Conservation (phyloP, 2,888 invertebrate species). For the Temnothorax rugatulus region DNA sequence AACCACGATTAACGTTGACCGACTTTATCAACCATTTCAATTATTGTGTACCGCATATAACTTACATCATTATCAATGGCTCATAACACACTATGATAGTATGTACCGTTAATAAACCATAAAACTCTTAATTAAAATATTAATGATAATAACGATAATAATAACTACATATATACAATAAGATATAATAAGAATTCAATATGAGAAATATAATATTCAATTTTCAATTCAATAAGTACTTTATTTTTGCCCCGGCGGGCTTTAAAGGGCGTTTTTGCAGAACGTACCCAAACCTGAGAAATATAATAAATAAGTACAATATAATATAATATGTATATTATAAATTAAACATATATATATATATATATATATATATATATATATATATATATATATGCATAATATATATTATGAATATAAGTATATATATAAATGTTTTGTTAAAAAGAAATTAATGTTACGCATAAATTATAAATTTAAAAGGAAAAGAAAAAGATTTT, state of each 20-base stretch:
- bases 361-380: too few species aligned
- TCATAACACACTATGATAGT: slow-evolving; percentile 3
- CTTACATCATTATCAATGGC: slow-evolving; percentile 19
- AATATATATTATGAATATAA: too few species aligned
- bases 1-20: slow-evolving; percentile 25
- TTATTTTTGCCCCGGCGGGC: too few species aligned
- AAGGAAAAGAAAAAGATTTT: background rate
- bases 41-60: background rate
- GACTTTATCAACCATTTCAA: slow-evolving; percentile 32
- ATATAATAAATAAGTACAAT: background rate
- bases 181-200: background rate
- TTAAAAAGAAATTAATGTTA: background rate
- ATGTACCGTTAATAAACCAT: background rate
- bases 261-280: too few species aligned
- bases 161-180: background rate
- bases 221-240: too few species aligned
- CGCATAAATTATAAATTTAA: background rate
- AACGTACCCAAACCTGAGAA: too few species aligned
- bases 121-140: slow-evolving; percentile 6
- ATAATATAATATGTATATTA: background rate
- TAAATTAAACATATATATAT: too few species aligned
- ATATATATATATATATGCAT: too few species aligned
- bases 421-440: too few species aligned
- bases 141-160: background rate
- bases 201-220: background rate